A percentile compares a stretch with the other conserved stretches of the same genome.
phyloP scores from a whole-genome alignment of 1,140 invertebrate species.

The Pseudomyrmex concolor region DNA sequence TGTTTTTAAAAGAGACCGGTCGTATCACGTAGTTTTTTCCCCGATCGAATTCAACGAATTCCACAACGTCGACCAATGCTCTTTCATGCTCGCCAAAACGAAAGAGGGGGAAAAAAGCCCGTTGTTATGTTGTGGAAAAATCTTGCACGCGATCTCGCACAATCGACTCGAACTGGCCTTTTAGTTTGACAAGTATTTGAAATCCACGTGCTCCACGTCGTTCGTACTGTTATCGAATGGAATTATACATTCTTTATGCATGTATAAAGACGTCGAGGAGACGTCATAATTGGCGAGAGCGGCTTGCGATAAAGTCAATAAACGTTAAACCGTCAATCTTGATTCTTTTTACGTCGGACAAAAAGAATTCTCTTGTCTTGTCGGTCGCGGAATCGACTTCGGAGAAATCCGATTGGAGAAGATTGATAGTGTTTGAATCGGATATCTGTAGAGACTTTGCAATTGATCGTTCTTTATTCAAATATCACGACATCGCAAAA shows the following conservation, averaged over 20 bases:
- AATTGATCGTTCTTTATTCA: too few species aligned
- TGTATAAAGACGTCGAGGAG: too few species aligned
- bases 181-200: not conserved
- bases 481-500: too few species aligned
- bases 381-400: too few species aligned
- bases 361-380: too few species aligned
- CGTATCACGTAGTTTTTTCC: not conserved
- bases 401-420: too few species aligned
- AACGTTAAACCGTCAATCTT: too few species aligned
- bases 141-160: constrained; percentile 23
- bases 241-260: not conserved
- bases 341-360: too few species aligned
- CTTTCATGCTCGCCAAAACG: not conserved
- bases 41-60: not conserved
- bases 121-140: not conserved
- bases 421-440: too few species aligned
- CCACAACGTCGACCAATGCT: constrained; percentile 21
- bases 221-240: not conserved
- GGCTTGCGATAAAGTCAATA: too few species aligned
- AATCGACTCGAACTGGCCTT: not conserved
- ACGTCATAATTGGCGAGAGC: too few species aligned
- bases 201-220: not conserved
- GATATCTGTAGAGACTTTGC: too few species aligned
- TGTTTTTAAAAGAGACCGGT: not conserved
- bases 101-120: constrained; percentile 20